Evolutionary conservation across 2,113 vertebrate species (phyloP).

Genomic region (Cinclus mexicanus): DNA sequence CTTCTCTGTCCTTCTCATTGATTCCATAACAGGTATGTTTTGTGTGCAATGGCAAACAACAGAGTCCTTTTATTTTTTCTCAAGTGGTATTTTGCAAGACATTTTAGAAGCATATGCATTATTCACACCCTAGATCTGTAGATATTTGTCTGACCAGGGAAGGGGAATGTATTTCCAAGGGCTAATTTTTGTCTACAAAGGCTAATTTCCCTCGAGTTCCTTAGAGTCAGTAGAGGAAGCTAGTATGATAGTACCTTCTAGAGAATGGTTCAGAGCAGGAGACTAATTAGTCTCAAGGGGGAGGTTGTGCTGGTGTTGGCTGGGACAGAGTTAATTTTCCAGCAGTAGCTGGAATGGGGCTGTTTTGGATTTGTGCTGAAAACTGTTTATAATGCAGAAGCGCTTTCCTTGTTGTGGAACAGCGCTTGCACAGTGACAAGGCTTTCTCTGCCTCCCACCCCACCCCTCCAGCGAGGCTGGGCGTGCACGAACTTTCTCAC

Average conservation of each 20-base stretch:
- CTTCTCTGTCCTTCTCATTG: neutral
- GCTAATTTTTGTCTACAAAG: slow-evolving; percentile 59
- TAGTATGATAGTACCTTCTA: neutral
- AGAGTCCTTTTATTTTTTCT: neutral
- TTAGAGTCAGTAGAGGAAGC: neutral
- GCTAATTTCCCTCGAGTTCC: slow-evolving; percentile 45
- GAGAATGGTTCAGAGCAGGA: neutral
- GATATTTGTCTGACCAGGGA: slow-evolving; percentile 32
- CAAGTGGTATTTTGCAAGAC: neutral
- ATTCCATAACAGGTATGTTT: neutral
- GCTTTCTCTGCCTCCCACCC: neutral
- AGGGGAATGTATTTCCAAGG: slow-evolving; percentile 38
- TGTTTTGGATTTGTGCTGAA: neutral
- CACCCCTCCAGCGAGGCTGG: neutral
- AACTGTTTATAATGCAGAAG: neutral
- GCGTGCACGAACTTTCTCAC: fast-evolving
- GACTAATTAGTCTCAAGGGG: slow-evolving; percentile 38
- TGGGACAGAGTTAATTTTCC: neutral
- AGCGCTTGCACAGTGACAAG: neutral
- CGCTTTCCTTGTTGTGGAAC: neutral
- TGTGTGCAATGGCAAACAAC: neutral
- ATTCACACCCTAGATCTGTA: slow-evolving; percentile 28
- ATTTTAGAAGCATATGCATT: neutral
- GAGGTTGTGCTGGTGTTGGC: neutral
- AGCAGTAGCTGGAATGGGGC: neutral